Percentiles rank a stretch among this genome's conserved stretches.
These are phyloP conservation scores for Halotydeus destructor DNA, from an alignment of 1,140 invertebrate species.

Conservation along the genomic window DNA sequence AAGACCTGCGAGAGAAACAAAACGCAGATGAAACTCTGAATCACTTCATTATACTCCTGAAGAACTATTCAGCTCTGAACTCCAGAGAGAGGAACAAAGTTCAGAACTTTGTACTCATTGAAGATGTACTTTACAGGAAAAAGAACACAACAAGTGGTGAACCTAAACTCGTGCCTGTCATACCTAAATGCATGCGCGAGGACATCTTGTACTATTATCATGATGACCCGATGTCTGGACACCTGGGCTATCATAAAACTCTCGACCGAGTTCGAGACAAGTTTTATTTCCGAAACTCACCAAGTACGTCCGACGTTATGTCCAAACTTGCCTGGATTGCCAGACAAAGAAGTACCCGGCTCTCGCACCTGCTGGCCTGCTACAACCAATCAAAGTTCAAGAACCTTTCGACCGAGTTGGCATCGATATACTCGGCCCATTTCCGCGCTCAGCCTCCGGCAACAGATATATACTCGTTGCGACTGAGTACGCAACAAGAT, in stretches of 20 bases:
- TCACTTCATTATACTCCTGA: too few species aligned
- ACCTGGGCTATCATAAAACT: conserved; percentile 16
- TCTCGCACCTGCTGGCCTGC: conserved; percentile 1
- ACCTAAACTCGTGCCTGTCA: too few species aligned
- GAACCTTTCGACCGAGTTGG: conserved; percentile 19
- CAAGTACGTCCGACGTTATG: conserved; percentile 10
- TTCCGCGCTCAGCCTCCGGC: conserved; percentile 15
- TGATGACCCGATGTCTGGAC: conserved; percentile 13
- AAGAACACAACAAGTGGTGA: too few species aligned
- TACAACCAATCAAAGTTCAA: conserved; percentile 10
- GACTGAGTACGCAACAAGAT: conserved; percentile 22
- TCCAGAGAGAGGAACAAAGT: too few species aligned
- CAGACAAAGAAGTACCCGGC: conserved; percentile 13
- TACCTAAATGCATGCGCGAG: too few species aligned
- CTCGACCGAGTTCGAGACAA: conserved; percentile 9
- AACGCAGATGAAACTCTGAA: too few species aligned
- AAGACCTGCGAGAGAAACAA: too few species aligned
- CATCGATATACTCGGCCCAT: conserved; percentile 21
- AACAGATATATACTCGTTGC: conserved; percentile 20
- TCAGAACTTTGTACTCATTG: too few species aligned
- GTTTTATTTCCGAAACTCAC: conserved; percentile 16
- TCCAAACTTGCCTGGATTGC: conserved; percentile 15
- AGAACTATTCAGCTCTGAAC: too few species aligned
- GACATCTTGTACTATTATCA: conserved; percentile 10
- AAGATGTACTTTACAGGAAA: too few species aligned